Base-by-base conservation (phyloP, 2,888 invertebrate genomes). In the Tanytarsus gracilentus region DNA sequence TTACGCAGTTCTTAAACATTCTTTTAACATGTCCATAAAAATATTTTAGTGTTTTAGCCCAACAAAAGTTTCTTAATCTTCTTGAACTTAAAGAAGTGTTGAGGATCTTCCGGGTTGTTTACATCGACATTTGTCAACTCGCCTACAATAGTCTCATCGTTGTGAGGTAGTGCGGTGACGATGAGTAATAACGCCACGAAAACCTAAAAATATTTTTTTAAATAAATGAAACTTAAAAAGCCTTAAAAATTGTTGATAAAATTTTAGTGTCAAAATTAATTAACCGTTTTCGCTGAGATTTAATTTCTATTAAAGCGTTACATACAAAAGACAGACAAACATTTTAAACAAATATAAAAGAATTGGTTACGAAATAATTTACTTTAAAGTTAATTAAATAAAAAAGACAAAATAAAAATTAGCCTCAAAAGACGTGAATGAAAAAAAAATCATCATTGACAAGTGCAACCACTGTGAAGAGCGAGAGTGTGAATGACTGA, bases 11-110 rank as follows among this genome's bases (percentile, higher is more conserved):
- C 2, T 11, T 29, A 9, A 29, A 29, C 29, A 29, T 29, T 29
- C 29, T 5, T 29, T 29, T 29, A 7, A 29, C 9, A 7, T 7
- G 29, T 29, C 9, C 29, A 5, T 29, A 7, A n/a, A n/a, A 11
- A 11, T 33, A 33, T n/a, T 29, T n/a, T n/a, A n/a, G n/a, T n/a
- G n/a, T n/a, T n/a, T 56, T 21, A 58, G n/a, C 58, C 58, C 58
- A 58, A 30, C 30, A 58, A 44, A 1, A 58, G 30, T 30, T 58
- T 58, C 30, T 58, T 58, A 23, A 58, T 21, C 14, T 58, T 58
- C 16, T 58, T 58, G 9, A 58, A 9, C 30, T 58, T 58, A 30
- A 58, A 58, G 11, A 52, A 33, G 11, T 58, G 29, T 48, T 58
- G 58, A 16, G 23, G 2, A 21, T 58, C 58, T 58, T 58, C 58